phyloP scores from a whole-genome alignment of 2,888 invertebrate species.

The Netelia fuscicornis region DNA sequence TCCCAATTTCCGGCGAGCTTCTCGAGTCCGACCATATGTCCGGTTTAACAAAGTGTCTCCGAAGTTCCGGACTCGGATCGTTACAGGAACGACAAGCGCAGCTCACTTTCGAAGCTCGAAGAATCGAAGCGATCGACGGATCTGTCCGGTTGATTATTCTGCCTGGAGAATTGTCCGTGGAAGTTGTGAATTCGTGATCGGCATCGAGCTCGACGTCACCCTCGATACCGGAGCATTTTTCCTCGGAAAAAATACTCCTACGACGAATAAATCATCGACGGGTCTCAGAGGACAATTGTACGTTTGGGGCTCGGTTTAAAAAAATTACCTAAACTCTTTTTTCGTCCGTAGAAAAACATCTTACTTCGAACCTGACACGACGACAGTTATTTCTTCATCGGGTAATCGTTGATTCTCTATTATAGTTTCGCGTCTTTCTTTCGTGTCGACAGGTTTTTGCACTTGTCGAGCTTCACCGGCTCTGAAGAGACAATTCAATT shows the following conservation, averaged over 20 bases:
- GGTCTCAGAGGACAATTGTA: background rate
- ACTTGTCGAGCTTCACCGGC: constrained; percentile 46
- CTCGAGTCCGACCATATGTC: constrained; percentile 71
- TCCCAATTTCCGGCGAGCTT: constrained; percentile 69
- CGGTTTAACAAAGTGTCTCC: constrained; percentile 49
- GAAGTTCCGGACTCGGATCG: constrained; percentile 51
- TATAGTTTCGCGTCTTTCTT: constrained; percentile 9
- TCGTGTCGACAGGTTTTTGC: constrained; percentile 1
- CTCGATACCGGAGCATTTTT: constrained; percentile 66
- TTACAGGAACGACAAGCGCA: constrained; percentile 70
- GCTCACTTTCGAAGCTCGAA: constrained; percentile 66
- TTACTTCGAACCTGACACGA: constrained; percentile 58
- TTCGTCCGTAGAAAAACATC: background rate
- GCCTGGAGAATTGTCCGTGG: constrained; percentile 70
- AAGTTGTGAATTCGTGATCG: constrained; percentile 61
- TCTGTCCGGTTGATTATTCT: constrained; percentile 61
- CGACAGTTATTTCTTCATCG: constrained; percentile 38
- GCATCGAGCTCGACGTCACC: constrained; percentile 68
- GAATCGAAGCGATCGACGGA: constrained; percentile 60
- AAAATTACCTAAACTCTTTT: background rate
- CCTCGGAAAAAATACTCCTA: constrained; percentile 61
- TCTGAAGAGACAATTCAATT: constrained; percentile 45
- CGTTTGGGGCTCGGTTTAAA: too few relatives aligned
- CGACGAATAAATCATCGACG: constrained; percentile 17
- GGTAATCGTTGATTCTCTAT: constrained; percentile 35